These are phyloP conservation scores for Eilema caniola DNA, from an alignment of 2,888 invertebrate species.

Conservation along the genomic window DNA sequence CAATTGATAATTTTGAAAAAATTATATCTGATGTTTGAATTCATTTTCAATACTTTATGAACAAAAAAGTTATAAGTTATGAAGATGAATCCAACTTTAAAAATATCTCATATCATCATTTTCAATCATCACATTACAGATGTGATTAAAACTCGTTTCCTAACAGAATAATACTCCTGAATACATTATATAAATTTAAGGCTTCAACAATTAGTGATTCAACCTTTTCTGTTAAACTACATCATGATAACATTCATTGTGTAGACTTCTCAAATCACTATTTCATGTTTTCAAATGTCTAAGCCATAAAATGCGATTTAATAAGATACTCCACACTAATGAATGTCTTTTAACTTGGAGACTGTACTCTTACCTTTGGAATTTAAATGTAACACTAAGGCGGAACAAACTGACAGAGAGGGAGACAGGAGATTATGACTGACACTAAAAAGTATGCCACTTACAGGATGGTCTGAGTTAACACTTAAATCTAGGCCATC, in stretches of 20 bases:
- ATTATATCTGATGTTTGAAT: neutral
- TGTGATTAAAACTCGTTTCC: no score
- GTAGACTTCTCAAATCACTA: constrained; percentile 22
- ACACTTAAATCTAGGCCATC: neutral
- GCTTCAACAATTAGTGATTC: neutral
- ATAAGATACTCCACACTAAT: constrained; percentile 36
- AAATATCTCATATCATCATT: no score
- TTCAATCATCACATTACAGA: no score
- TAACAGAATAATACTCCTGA: neutral
- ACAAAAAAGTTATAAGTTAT: neutral
- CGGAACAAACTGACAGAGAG: constrained; percentile 21
- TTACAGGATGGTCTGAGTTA: constrained; percentile 17
- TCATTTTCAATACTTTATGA: neutral
- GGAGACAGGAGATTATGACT: constrained; percentile 33
- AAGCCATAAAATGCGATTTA: constrained; percentile 23
- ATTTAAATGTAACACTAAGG: constrained; percentile 36
- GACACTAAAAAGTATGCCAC: constrained; percentile 26
- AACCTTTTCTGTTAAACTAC: neutral
- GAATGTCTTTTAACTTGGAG: constrained; percentile 43
- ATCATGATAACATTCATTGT: constrained; percentile 14
- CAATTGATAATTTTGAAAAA: neutral
- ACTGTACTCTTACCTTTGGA: constrained; percentile 57
- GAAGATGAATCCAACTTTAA: neutral
- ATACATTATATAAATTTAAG: neutral
- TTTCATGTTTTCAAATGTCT: constrained; percentile 13